Base-by-base conservation (phyloP, 1,140 invertebrate genomes). In the Papilio helenus region DNA sequence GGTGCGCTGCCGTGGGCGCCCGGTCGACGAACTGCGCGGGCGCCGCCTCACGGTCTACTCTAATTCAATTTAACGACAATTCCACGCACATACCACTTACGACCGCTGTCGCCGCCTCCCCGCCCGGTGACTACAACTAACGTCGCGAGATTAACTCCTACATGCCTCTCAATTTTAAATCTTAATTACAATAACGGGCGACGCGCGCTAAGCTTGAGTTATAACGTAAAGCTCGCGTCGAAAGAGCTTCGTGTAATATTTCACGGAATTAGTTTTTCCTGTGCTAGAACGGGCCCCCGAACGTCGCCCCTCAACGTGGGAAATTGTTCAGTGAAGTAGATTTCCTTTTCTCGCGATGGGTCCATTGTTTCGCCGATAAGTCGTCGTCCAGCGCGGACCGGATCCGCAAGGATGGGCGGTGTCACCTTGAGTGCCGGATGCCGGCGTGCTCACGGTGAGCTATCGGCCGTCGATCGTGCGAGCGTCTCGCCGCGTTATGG, bases 351-450 rank as follows among this genome's bases (percentile, higher is more conserved):
- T 77, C 51, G 51, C 55, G 76, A 81, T 74, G 49, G 65, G 3
- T 68, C 81, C 73, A 68, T 84, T 82, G 79, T 79, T 81, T 85
- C 51, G 74, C 74, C 29, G 74, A 77, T 77, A 77, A 77, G 74
- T 77, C 39, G 74, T 34, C 29, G 74, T 39, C 77, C 81, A 80
- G 85, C 79, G 79, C 68, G 79, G 87, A 89, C 88, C 88, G 88
- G 88, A 91, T 93, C 91, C 89, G 90, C 88, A 90, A 91, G 89
- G 92, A 94, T 92, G 89, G 87, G 77, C 84, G 78, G 89, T 91
- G 89, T 94, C 92, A 94, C 93, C 92, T 94, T 93, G 92, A 91
- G 86, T 91, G 89, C 89, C 92, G 92, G 92, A 94, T 93, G 90
- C 89, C 89, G 86, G 78, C 86, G 81, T 86, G 87, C 90, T 89